Percentiles rank a stretch among this genome's conserved stretches.
phyloP scores from a whole-genome alignment of 2,888 invertebrate species.

The Drosophila quasianomalipes region DNA sequence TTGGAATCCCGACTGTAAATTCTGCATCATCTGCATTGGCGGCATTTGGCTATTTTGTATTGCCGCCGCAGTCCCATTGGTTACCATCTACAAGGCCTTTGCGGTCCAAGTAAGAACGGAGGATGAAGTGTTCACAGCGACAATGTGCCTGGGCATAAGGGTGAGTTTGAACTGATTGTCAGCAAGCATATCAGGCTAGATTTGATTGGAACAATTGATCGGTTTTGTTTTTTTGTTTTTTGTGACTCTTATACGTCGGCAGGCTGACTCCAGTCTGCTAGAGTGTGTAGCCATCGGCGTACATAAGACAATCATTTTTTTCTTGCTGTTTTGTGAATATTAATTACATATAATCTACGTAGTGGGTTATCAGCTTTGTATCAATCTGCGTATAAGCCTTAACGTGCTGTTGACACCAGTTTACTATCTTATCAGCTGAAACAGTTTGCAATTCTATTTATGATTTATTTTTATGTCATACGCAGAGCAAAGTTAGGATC shows the following conservation, averaged over 20 bases:
- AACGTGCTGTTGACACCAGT: conserved; percentile 40
- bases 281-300: not conserved
- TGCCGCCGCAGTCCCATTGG: conserved; percentile 85
- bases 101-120: conserved; percentile 61
- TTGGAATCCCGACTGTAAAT: conserved; percentile 85
- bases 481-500: conserved; percentile 70
- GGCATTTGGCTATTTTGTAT: conserved; percentile 85
- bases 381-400: conserved; percentile 13
- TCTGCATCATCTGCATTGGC: conserved; percentile 81
- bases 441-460: conserved; percentile 54
- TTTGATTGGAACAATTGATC: not conserved
- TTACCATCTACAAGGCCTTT: conserved; percentile 81
- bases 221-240: not conserved
- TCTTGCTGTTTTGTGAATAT: not conserved
- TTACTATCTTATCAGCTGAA: conserved; percentile 64
- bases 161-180: conserved; percentile 58
- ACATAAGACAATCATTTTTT: not conserved
- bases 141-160: conserved; percentile 80
- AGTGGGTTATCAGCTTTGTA: not conserved
- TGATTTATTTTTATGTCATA: not conserved
- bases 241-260: not conserved
- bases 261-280: not conserved
- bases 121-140: conserved; percentile 48
- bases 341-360: conserved; percentile 1
- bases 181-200: not conserved